A percentile compares a stretch with the other conserved stretches of the same genome.
Conservation (phyloP, 2,113 vertebrate species). For the Phylloscopus trochilus region DNA sequence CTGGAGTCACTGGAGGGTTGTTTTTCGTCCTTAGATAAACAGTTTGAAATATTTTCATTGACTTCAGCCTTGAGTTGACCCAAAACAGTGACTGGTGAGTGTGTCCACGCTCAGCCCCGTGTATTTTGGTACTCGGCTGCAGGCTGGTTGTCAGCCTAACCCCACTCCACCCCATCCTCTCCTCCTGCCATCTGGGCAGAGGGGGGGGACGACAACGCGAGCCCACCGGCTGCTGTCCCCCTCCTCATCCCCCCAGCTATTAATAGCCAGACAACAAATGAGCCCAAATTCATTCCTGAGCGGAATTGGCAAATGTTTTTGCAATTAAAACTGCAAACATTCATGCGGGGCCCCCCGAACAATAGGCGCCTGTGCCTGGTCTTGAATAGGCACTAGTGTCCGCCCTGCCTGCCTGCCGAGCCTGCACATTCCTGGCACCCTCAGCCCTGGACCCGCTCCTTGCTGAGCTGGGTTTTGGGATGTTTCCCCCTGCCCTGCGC, state of each 20-base stretch:
- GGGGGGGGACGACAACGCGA: neutral
- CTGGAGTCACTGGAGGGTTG: neutral
- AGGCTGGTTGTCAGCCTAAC: neutral
- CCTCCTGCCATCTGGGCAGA: neutral
- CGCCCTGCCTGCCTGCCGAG: slow-evolving; percentile 45
- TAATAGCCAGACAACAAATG: slow-evolving; percentile 65
- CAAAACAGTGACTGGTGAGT: neutral
- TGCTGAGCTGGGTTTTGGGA: neutral
- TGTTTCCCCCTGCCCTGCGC: neutral
- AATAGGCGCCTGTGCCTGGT: slow-evolving; percentile 72
- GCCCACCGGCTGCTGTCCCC: slow-evolving; percentile 54
- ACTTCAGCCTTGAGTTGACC: neutral
- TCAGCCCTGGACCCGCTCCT: slow-evolving; percentile 30
- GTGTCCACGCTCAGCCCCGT: neutral
- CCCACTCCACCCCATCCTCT: neutral
- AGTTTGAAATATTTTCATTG: neutral
- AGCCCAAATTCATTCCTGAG: slow-evolving; percentile 63
- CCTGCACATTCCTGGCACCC: slow-evolving; percentile 75
- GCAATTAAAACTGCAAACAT: slow-evolving; percentile 73
- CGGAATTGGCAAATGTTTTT: slow-evolving; percentile 70
- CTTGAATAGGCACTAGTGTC: slow-evolving; percentile 74
- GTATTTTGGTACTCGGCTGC: neutral
- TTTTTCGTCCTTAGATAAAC: neutral
- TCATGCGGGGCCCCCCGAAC: slow-evolving; percentile 65
- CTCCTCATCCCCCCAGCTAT: slow-evolving; percentile 25